Percentiles rank a stretch among this genome's conserved stretches.
phyloP scores from a whole-genome alignment of 2,888 invertebrate species.

The Macropis europaea region DNA sequence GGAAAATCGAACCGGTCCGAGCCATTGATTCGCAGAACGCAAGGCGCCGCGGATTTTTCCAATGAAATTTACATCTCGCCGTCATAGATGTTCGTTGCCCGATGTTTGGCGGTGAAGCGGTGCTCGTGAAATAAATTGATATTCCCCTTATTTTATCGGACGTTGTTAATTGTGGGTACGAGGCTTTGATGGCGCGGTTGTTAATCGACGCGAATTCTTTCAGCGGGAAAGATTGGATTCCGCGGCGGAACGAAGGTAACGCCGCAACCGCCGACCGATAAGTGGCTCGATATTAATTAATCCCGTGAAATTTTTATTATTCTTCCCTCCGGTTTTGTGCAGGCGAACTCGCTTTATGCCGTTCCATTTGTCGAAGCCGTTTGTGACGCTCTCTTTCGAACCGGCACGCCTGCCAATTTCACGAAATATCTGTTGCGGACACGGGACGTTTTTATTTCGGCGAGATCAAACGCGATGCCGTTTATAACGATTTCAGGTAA shows the following conservation, averaged over 20 bases:
- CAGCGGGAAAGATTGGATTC: background rate
- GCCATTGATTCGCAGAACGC: slow-evolving; percentile 37
- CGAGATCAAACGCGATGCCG: too few relatives aligned
- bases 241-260: background rate
- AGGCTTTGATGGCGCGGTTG: background rate
- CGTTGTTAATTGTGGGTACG: slow-evolving; percentile 3
- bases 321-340: background rate
- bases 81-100: background rate
- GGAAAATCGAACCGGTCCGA: slow-evolving; percentile 23
- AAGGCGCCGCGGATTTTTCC: slow-evolving; percentile 24
- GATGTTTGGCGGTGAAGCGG: background rate
- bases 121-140: background rate
- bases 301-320: background rate
- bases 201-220: background rate
- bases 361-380: background rate
- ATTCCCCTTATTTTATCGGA: background rate
- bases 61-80: slow-evolving; percentile 38
- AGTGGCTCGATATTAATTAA: slow-evolving; percentile 30
- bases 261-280: background rate
- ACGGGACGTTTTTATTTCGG: too few relatives aligned
- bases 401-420: background rate
- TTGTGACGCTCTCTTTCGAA: slow-evolving; percentile 2
- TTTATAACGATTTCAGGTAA: too few relatives aligned
- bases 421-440: background rate
- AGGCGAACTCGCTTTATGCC: background rate